Evolutionary conservation across 2,797 vertebrate species (phyloP), one percentile per base, ranked within the genome.

Genomic region (Danio kyathit): DNA sequence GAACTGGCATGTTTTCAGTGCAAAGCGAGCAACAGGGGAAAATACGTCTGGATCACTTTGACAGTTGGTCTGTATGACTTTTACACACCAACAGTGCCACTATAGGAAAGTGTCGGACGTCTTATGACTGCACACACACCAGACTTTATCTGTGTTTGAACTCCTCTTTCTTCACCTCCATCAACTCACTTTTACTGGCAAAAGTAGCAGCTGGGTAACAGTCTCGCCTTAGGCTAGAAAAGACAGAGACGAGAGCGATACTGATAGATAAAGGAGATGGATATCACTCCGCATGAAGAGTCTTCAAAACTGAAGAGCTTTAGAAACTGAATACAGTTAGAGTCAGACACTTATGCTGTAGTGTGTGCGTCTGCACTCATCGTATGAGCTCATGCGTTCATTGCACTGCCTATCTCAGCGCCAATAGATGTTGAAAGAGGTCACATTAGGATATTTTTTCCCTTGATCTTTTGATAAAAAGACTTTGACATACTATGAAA

Each of bases 141-240:
- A 82, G 65, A 77, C 73, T 82, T 57, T 54, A 19, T 21, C 70
- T 44, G 44, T 69, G 56, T 71, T 51, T 77, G 48, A 82, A 56
- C 59, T 79, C 61, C 10, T 21, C 40, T 17, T 72, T 83, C 71
- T 74, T 80, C 40, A 54, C 48, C 81, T 78, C 29, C 65, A 69
- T 77, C 73, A 74, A 73, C 73, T 85, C 70, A 84, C 77, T 59
- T 49, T 82, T 82, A 86, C 78, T 76, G 70, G 83, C 80, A 83
- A 88, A 81, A 85, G 83, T 76, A 82, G 85, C 86, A 84, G 81
- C 82, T 65, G 79, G 41, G 72, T 80, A 84, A 84, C 81, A 57
- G 40, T 86, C 74, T 70, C 84, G 46, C 69, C 61, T n/a, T 1
- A 44, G 72, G 83, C 64, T 79, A 59, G 4, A 72, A 6, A 74